Evolutionary conservation across 1,140 invertebrate genomes (phyloP), one percentile per base, ranked within the genome.

Genomic region (Lysiphlebus fabarum): DNA sequence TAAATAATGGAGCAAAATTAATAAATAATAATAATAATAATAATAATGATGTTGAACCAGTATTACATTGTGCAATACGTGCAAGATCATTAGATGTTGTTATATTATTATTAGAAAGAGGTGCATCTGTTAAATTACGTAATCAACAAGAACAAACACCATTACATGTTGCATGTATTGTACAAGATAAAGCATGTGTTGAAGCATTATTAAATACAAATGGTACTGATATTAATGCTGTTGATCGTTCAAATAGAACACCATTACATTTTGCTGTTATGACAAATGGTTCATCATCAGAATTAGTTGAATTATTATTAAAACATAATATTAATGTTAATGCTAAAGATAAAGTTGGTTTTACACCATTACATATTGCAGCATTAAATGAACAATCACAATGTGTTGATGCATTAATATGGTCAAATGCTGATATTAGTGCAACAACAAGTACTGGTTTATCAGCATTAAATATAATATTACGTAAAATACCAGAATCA

Each of bases 331-430:
- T 81, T 0, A 63, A 76, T 48, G 76, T 82, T 4, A 85, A 85
- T 60, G 79, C 82, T 9, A 81, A 82, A 43, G 87, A 90, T 64
- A 81, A 83, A 54, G 84, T 85, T 42, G 87, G 86, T 4, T 87
- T 87, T 62, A 87, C 87, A 2, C 84, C 87, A 0, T 70, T 89
- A 11, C 87, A 89, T 70, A 77, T 89, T 11, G 86, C 86, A 14
- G 85, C 87, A 8, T 72, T 86, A 41, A 85, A 86, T 64, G 82
- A 85, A 56, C 74, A 84, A 34, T 84, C 84, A 0, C 80, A 80
- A 36, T 85, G 83, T 58, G 85, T 86, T 3, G 81, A 86, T 62
- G 77, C 83, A 0, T 72, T 89, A 6, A 81, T 88, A 10, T 82
- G 83, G 70, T 77, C 86, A 56, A 85, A 86, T 34, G 85, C 87